These are phyloP conservation scores for Scomber scombrus DNA, from an alignment of 2,113 vertebrate genomes.

Conservation along the genomic window DNA sequence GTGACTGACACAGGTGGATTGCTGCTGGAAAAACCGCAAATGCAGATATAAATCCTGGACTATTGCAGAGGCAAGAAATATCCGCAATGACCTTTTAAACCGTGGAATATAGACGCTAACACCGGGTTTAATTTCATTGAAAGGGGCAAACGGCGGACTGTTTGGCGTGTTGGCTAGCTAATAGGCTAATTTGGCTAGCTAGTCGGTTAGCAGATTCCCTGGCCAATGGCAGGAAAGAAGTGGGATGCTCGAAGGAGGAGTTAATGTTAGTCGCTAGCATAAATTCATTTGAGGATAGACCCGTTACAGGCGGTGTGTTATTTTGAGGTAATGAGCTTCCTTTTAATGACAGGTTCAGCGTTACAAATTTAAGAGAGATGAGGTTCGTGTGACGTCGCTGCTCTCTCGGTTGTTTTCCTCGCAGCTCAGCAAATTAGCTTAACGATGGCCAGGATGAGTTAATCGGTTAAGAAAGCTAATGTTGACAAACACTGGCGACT, in stretches of 20 bases:
- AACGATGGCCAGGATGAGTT: background rate
- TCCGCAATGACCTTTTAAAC: background rate
- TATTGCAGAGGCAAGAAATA: background rate
- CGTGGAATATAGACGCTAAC: fast-evolving
- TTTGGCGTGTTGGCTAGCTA: conserved; percentile 66
- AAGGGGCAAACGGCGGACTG: background rate
- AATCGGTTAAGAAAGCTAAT: conserved; percentile 48
- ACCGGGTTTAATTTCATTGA: background rate
- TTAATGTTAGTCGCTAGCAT: conserved; percentile 36
- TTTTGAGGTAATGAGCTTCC: background rate
- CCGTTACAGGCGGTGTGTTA: background rate
- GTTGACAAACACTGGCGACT: conserved; percentile 65
- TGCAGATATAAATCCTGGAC: conserved; percentile 24
- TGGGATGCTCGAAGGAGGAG: conserved; percentile 74
- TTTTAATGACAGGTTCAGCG: background rate
- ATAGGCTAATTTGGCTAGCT: conserved; percentile 80
- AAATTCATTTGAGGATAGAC: background rate
- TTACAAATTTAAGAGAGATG: background rate
- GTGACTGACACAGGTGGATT: conserved; percentile 80
- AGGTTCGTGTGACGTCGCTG: background rate
- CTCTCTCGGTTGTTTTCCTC: background rate
- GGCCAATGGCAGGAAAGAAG: conserved; percentile 60
- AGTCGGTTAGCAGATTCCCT: conserved; percentile 53
- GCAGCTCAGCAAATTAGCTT: too few relatives aligned
- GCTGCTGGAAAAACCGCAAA: conserved; percentile 46